Conservation (phyloP, 1,140 invertebrate species). For the Chymomyza costata region DNA sequence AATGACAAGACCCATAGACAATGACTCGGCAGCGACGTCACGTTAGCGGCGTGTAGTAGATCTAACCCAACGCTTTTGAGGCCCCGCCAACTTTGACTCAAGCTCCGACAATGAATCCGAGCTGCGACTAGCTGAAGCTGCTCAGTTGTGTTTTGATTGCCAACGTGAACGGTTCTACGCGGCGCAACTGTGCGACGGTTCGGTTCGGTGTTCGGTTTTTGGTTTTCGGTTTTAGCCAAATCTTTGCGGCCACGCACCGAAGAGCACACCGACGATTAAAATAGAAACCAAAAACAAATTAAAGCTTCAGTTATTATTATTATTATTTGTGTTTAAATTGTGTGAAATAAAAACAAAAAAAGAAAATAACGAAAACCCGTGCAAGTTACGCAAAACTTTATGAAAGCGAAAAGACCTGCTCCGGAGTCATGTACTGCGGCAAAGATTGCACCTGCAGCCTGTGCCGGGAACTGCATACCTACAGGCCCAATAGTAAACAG, state of each 20-base stretch:
- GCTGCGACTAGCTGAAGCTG: constrained; percentile 43
- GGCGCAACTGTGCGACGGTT: constrained; percentile 3
- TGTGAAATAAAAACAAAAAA: constrained; percentile 29
- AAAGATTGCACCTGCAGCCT: constrained; percentile 76
- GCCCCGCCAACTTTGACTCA: constrained; percentile 13
- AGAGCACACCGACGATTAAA: constrained; percentile 32
- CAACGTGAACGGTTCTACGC: constrained; percentile 32
- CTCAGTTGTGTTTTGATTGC: constrained; percentile 44
- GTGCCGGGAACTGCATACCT: constrained; percentile 75
- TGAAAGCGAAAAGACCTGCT: no score
- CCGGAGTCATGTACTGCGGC: constrained; percentile 73
- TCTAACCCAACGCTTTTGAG: no score
- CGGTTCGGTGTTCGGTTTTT: constrained; percentile 10
- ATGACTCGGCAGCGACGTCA: constrained; percentile 39
- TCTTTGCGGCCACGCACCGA: constrained; percentile 36
- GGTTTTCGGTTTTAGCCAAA: constrained; percentile 1
- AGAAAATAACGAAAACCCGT: constrained; percentile 2
- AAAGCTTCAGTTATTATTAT: constrained; percentile 68
- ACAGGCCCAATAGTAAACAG: constrained; percentile 58
- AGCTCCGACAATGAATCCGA: constrained; percentile 31
- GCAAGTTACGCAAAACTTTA: no score
- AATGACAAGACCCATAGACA: constrained; percentile 39
- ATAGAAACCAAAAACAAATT: constrained; percentile 50
- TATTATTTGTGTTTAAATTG: constrained; percentile 51
- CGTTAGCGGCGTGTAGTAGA: constrained; percentile 1